Conservation (phyloP, 2,797 vertebrate species). For the Platyrinchus mystaceus region DNA sequence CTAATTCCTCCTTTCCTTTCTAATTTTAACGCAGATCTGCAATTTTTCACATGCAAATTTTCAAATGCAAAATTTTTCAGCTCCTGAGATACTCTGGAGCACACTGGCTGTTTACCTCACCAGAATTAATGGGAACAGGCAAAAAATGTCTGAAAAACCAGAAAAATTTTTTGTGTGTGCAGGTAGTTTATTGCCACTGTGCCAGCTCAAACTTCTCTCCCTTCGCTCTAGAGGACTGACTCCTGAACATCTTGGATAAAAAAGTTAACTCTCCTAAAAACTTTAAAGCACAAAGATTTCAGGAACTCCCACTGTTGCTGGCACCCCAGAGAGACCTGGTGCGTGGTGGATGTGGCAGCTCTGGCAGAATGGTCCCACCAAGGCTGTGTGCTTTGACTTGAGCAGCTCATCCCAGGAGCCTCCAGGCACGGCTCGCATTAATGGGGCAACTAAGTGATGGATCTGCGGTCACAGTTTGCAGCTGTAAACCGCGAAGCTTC, state of each 20-base stretch:
- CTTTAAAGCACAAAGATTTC: background rate
- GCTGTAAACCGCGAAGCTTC: background rate
- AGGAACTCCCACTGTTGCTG: background rate
- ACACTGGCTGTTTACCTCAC: background rate
- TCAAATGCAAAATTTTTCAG: constrained; percentile 2
- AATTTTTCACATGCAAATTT: constrained; percentile 44
- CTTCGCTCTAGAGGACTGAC: background rate
- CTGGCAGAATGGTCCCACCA: background rate
- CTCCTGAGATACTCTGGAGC: background rate
- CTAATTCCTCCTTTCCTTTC: constrained; percentile 38
- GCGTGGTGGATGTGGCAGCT: accelerated
- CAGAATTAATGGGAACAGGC: constrained; percentile 33
- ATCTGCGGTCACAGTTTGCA: background rate
- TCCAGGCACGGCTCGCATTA: accelerated
- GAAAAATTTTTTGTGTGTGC: background rate
- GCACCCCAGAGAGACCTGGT: background rate
- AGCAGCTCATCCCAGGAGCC: background rate
- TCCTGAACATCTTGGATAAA: background rate
- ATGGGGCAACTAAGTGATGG: background rate
- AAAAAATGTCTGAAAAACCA: constrained; percentile 44
- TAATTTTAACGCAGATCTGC: constrained; percentile 26
- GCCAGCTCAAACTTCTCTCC: background rate
- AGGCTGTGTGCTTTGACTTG: accelerated
- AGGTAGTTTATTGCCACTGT: background rate
- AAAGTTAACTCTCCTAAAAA: background rate